Base-by-base conservation (phyloP, 2,797 vertebrate species). In the Uromys caudimaculatus region DNA sequence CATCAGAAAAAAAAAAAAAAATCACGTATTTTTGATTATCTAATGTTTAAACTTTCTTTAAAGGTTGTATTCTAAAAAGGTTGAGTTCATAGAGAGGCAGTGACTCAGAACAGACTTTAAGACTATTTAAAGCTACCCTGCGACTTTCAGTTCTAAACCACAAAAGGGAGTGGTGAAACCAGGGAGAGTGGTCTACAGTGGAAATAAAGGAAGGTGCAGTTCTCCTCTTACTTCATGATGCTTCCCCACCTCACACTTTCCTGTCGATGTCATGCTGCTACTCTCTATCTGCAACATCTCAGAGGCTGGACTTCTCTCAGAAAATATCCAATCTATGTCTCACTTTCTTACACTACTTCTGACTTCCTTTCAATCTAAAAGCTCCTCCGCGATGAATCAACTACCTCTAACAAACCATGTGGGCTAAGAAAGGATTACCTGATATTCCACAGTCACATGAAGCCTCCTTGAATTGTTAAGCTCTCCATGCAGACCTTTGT, bases 11-110 rank as follows among this genome's bases (percentile, higher is more conserved):
- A 96, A n/a, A 96, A 86, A 38, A 71, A 95, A 92, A 83, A 81
- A 58, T 50, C 67, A 35, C 38, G 95, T 96, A 87, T 93, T 97
- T 96, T 91, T 94, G 52, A 94, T 96, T 94, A 77, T 93, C 58
- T 79, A 52, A 96, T 91, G 52, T 92, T 95, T 89, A 97, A 87
- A 90, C 35, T 94, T 90, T 94, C 78, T 83, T 89, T 93, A 97
- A 97, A 97, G 94, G 95, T 97, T 96, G 86, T 96, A 95, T 97
- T 94, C 85, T 97, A 91, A 97, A 87, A 96, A 95, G 93, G 77
- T 89, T 90, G 92, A 96, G 96, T 96, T 96, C 82, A 83, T 76
- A 41, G 75, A 76, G 38, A 94, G 56, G 60, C 90, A 85, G 52
- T 81, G 86, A 92, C 47, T 94, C 89, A 47, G 12, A 96, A 87